Evolutionary conservation across 2,888 invertebrate species (phyloP).

Genomic region (Bimastos eiseni): DNA sequence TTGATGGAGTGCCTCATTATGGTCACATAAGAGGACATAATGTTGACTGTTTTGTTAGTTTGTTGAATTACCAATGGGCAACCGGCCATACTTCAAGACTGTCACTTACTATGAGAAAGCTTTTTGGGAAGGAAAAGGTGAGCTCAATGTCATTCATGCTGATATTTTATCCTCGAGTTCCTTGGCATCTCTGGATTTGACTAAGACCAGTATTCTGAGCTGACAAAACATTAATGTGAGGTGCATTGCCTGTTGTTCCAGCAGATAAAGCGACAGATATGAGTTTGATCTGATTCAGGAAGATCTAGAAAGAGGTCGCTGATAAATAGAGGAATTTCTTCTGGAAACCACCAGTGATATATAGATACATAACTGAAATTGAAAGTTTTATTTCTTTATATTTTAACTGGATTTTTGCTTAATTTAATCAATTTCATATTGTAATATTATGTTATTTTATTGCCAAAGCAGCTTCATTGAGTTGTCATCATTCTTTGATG

Average conservation of each 20-base stretch:
- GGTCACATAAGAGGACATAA: too few species aligned
- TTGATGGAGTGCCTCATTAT: too few species aligned
- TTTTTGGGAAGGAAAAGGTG: neutral
- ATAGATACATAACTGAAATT: neutral
- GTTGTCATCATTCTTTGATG: too few species aligned
- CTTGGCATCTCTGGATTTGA: neutral
- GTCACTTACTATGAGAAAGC: slow-evolving; percentile 13
- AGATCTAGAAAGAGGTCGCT: neutral
- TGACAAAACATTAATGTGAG: neutral
- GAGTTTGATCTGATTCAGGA: neutral
- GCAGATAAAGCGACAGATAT: neutral
- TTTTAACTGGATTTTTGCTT: neutral
- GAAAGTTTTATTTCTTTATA: neutral
- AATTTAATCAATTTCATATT: neutral
- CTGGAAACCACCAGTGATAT: neutral
- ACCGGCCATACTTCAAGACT: slow-evolving; percentile 9
- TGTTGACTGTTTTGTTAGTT: slow-evolving; percentile 5
- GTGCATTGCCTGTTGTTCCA: neutral
- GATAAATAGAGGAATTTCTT: neutral
- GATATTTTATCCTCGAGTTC: neutral
- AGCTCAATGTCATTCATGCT: neutral
- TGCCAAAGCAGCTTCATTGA: neutral
- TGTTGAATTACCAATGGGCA: neutral
- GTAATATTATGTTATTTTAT: neutral
- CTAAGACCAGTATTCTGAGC: neutral